Base-by-base conservation (phyloP, 2,113 vertebrate genomes). In the Anser cygnoides region DNA sequence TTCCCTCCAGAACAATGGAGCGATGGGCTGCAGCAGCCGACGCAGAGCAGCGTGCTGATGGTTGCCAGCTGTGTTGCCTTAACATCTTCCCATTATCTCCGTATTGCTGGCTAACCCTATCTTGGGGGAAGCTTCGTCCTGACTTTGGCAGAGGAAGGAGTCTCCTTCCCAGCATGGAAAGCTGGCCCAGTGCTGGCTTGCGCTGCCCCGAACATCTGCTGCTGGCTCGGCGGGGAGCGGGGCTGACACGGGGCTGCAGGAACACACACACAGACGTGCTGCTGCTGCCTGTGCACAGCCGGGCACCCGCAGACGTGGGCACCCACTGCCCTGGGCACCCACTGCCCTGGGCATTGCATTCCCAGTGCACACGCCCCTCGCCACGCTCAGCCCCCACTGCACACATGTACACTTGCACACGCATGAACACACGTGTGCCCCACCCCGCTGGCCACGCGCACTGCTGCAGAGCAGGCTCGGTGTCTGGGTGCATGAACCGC, bases 21-120 rank as follows among this genome's bases (percentile, higher is more conserved):
- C 61, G 0, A 3, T 8, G 84, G 87, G 78, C 93, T 46, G 89
- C 59, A 23, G 94, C 95, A 44, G 94, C 81, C 29, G 41, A 4
- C 65, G 4, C 37, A 19, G 28, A 84, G 89, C 80, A 62, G 93
- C 49, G 11, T 58, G 87, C 92, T 97, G 96, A 97, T 95, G 91
- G 91, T 75, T 95, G 95, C 96, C 96, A 95, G 96, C 96, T 97
- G 96, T 93, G 74, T 74, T 95, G 96, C 92, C 81, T 95, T 91
- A 94, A 84, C 95, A 93, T 96, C 96, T 96, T 95, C 95, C 92
- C 93, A 92, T 95, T 96, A 96, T 96, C 96, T 97, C 88, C 1
- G 13, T 61, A 7, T 4, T 93, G 86, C 95, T 93, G 94, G 96
- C 92, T 74, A 75, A 46, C 89, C 85, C 92, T 43, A 4, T 79